Conservation (phyloP, 2,113 vertebrate species). For the Cettia cetti region DNA sequence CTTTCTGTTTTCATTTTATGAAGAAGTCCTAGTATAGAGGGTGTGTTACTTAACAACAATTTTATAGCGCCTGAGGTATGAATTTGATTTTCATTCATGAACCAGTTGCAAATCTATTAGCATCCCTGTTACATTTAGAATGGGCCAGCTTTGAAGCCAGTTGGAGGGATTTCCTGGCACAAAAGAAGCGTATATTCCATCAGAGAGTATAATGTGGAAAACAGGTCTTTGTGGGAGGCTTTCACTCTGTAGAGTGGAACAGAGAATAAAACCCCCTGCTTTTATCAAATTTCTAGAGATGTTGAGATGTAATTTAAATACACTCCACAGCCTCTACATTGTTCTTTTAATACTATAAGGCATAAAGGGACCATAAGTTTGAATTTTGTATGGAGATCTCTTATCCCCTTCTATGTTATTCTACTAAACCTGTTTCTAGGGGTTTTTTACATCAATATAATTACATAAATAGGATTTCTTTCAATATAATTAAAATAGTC, state of each 20-base stretch:
- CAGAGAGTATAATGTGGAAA: rapidly evolving
- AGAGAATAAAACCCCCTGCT: neutral
- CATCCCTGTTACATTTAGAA: neutral
- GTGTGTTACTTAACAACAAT: neutral
- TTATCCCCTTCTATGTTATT: neutral
- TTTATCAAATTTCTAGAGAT: neutral
- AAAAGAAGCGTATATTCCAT: neutral
- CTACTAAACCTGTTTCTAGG: neutral
- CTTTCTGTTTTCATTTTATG: neutral
- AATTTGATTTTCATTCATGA: neutral
- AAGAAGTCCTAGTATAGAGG: neutral
- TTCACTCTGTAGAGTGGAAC: neutral
- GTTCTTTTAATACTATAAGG: neutral
- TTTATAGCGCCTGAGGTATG: neutral
- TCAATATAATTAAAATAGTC: neutral
- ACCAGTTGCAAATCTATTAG: neutral
- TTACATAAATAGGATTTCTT: neutral
- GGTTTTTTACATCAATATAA: neutral
- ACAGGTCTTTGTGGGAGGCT: neutral
- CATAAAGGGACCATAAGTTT: neutral
- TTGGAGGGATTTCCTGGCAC: neutral
- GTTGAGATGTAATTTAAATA: neutral
- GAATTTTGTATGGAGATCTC: neutral
- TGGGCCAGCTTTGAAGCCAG: neutral
- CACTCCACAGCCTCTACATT: neutral